Evolutionary conservation across 2,113 vertebrate species (phyloP).

Genomic region (Chionis minor): DNA sequence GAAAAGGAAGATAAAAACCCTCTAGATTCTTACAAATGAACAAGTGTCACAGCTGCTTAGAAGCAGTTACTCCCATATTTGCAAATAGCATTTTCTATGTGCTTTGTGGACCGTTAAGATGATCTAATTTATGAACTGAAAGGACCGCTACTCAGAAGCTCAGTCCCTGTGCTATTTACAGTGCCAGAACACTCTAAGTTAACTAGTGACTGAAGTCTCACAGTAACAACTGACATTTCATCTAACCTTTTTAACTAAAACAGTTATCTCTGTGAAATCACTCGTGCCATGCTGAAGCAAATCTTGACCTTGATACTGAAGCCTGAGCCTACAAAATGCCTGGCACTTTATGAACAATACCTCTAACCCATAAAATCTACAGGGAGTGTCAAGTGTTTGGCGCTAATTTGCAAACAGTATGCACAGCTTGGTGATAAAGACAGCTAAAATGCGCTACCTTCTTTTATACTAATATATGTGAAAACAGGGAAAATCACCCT

Average conservation of each 20-base stretch:
- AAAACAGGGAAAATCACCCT: background rate
- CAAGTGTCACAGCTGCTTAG: background rate
- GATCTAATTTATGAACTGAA: constrained; percentile 50
- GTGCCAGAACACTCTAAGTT: constrained; percentile 31
- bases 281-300: constrained; percentile 13
- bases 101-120: constrained; percentile 4
- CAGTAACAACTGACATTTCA: constrained; percentile 56
- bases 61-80: background rate
- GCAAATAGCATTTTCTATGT: background rate
- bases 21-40: background rate
- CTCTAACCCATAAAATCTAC: background rate
- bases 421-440: background rate
- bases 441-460: background rate
- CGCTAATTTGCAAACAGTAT: background rate
- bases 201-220: constrained; percentile 33
- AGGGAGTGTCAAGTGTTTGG: background rate
- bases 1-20: background rate
- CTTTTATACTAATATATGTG: background rate
- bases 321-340: constrained; percentile 14
- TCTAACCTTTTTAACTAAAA: constrained; percentile 63
- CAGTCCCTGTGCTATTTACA: constrained; percentile 31
- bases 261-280: constrained; percentile 15
- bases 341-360: background rate
- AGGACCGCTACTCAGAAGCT: constrained; percentile 32
- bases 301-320: constrained; percentile 11